Evolutionary conservation across 1,140 invertebrate genomes (phyloP).

Genomic region (Sycobia sp.): DNA sequence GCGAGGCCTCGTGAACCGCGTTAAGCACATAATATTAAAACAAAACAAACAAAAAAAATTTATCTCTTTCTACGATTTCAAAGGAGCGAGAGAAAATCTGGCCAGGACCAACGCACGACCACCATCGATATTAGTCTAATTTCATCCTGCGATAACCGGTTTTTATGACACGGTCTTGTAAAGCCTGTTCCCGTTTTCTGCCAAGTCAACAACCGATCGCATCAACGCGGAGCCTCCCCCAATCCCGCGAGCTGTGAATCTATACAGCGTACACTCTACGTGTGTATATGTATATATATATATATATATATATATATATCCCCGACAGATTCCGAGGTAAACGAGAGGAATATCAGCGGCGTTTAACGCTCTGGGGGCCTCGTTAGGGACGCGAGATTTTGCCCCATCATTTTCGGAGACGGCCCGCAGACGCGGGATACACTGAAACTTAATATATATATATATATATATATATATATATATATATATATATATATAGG

Average conservation of each 20-base stretch:
- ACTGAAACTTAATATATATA: no score
- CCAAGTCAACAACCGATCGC: constrained; percentile 22
- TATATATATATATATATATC: no score
- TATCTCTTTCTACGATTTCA: no score
- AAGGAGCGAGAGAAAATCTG: no score
- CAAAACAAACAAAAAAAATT: no score
- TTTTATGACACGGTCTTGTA: not conserved
- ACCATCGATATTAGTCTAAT: constrained; percentile 10
- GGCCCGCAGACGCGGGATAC: not conserved
- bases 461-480: no score
- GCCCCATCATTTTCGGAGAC: constrained; percentile 30
- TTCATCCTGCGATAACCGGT: constrained; percentile 13
- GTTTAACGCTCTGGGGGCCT: not conserved
- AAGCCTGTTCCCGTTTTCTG: not conserved
- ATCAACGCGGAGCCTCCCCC: not conserved
- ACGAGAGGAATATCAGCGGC: not conserved
- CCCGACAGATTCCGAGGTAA: constrained; percentile 1
- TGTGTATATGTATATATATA: no score
- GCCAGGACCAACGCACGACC: no score
- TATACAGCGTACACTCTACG: no score
- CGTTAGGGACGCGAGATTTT: constrained; percentile 30
- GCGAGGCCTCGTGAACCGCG: no score
- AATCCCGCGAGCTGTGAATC: not conserved
- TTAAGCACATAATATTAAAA: no score
- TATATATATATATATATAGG: no score